Percentiles rank a stretch among this genome's conserved stretches.
These are phyloP conservation scores for Nyctalus aviator DNA, from an alignment of 2,797 vertebrate genomes.

Conservation along the genomic window DNA sequence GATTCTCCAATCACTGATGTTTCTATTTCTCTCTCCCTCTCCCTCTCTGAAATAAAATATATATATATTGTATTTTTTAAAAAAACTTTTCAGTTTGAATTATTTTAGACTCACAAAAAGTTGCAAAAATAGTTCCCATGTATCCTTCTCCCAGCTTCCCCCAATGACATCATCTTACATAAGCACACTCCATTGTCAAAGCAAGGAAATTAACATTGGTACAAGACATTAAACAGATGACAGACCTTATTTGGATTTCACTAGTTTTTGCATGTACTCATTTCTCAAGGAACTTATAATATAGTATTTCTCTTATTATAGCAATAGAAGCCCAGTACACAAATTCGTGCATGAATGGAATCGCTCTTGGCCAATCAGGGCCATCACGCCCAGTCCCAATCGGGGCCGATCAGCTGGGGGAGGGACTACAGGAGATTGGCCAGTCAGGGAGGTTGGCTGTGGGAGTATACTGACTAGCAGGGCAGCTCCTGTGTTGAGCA, in stretches of 20 bases:
- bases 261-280: background rate
- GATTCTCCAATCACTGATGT: too few species aligned
- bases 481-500: too few species aligned
- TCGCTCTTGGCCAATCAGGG: too few species aligned
- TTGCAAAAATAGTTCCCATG: background rate
- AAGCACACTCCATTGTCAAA: background rate
- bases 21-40: too few species aligned
- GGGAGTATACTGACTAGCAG: too few species aligned
- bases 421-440: too few species aligned
- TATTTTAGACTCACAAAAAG: slow-evolving; percentile 40
- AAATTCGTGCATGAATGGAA: too few species aligned
- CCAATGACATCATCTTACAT: background rate
- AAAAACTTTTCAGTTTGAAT: slow-evolving; percentile 8
- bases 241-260: background rate
- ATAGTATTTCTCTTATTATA: slow-evolving; percentile 18
- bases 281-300: background rate
- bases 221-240: background rate
- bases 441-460: too few species aligned
- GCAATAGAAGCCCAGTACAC: background rate
- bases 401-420: too few species aligned
- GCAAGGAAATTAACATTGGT: background rate
- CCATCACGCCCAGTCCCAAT: too few species aligned
- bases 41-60: too few species aligned
- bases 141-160: background rate
- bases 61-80: background rate